Conservation (phyloP, 2,113 vertebrate genomes). For the Antechinus stuartii region DNA sequence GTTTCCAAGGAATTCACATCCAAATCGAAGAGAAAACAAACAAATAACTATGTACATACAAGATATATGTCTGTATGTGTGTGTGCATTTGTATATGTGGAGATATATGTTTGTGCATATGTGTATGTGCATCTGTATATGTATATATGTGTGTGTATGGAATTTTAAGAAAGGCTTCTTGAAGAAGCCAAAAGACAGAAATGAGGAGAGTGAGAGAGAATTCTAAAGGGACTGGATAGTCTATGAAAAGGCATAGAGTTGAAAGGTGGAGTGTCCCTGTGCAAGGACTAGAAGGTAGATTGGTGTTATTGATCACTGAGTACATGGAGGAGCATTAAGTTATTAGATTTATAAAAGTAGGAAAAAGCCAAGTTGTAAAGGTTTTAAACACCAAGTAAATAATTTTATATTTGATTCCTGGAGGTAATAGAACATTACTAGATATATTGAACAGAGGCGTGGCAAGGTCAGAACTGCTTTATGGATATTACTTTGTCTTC, state of each 20-base stretch:
- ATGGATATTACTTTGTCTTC: background rate
- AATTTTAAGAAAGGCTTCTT: background rate
- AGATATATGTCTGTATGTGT: background rate
- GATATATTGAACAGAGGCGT: no score
- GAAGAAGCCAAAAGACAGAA: background rate
- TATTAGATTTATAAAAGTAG: no score
- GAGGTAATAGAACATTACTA: no score
- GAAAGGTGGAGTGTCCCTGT: no score
- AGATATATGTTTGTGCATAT: background rate
- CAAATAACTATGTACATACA: background rate
- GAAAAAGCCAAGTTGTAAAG: no score
- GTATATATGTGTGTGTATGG: background rate
- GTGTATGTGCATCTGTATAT: background rate
- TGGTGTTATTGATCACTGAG: no score
- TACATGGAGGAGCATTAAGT: no score
- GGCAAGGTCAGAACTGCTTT: background rate
- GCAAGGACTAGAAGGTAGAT: no score
- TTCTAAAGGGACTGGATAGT: background rate
- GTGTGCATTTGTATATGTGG: background rate
- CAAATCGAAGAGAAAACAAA: background rate
- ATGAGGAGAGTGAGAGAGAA: no score
- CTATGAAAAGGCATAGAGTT: background rate
- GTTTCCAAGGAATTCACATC: background rate
- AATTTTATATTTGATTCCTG: no score
- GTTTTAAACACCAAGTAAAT: no score